Evolutionary conservation across 2,888 invertebrate species (phyloP).

Genomic region (Drosophila merina): DNA sequence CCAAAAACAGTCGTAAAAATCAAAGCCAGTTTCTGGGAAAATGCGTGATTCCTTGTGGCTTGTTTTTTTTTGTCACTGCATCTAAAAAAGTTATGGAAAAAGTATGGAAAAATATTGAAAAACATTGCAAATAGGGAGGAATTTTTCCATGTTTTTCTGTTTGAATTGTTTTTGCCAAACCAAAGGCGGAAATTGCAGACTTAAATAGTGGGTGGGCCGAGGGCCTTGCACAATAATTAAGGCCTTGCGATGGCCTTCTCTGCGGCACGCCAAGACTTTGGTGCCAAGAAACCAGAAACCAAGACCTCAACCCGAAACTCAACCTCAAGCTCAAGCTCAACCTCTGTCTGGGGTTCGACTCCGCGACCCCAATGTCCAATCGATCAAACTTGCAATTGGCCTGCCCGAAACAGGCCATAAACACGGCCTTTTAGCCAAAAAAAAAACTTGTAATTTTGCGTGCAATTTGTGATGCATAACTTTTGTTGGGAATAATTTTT

Average conservation of each 20-base stretch:
- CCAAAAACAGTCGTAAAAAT: constrained; percentile 41
- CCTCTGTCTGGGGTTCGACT: constrained; percentile 15
- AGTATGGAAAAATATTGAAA: constrained; percentile 8
- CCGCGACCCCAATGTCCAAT: constrained; percentile 56
- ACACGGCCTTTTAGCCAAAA: constrained; percentile 9
- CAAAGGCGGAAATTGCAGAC: constrained; percentile 23
- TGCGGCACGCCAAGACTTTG: constrained; percentile 44
- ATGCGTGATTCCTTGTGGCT: constrained; percentile 54
- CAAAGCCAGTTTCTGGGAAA: constrained; percentile 53
- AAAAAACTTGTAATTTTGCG: constrained; percentile 36
- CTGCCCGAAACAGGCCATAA: constrained; percentile 34
- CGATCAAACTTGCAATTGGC: constrained; percentile 68
- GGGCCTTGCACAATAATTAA: constrained; percentile 50
- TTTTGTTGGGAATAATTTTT: neutral
- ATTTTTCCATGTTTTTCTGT: constrained; percentile 16
- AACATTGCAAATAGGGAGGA: neutral
- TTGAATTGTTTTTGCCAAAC: constrained; percentile 11
- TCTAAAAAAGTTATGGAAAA: constrained; percentile 18
- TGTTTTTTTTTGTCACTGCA: constrained; percentile 18
- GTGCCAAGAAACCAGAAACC: constrained; percentile 7
- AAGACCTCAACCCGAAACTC: constrained; percentile 33
- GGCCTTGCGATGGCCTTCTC: constrained; percentile 44
- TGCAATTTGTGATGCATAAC: constrained; percentile 26
- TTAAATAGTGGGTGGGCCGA: constrained; percentile 10
- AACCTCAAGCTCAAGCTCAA: constrained; percentile 17